Evolutionary conservation across 1,140 invertebrate species (phyloP).

Genomic region (Antheraea pernyi): DNA sequence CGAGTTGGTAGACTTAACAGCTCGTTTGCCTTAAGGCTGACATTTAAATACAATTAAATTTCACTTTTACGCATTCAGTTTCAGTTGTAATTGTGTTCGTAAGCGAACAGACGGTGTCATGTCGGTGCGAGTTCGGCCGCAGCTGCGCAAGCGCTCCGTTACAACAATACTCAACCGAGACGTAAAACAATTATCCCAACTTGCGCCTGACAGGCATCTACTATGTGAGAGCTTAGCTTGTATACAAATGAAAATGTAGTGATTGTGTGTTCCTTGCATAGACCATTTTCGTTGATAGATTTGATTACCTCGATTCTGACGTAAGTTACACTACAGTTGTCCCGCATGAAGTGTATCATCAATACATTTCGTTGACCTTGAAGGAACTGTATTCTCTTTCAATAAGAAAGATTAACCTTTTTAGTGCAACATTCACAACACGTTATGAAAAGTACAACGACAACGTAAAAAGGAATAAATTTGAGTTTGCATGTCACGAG

Average conservation of each 20-base stretch:
- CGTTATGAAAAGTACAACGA: too few relatives aligned
- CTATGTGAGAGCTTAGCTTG: slow-evolving; percentile 20
- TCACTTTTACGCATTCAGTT: slow-evolving; percentile 1
- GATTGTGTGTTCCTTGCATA: slow-evolving; percentile 13
- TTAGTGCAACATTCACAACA: too few relatives aligned
- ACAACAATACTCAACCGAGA: slow-evolving; percentile 29
- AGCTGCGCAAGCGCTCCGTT: slow-evolving; percentile 20
- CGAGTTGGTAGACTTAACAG: not conserved
- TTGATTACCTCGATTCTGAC: not conserved
- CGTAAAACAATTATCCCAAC: slow-evolving; percentile 33
- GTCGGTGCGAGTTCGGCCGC: not conserved
- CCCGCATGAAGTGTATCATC: too few relatives aligned
- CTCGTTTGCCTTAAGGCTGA: not conserved
- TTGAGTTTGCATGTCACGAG: too few relatives aligned
- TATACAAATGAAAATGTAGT: slow-evolving; percentile 21
- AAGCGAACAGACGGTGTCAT: not conserved
- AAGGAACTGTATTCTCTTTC: too few relatives aligned
- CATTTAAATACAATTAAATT: slow-evolving; percentile 1
- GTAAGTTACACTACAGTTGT: not conserved
- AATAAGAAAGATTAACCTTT: too few relatives aligned
- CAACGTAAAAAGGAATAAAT: too few relatives aligned
- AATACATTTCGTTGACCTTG: too few relatives aligned
- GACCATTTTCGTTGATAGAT: not conserved
- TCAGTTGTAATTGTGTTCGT: not conserved
- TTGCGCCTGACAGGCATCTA: not conserved